Evolutionary conservation across 2,797 vertebrate genomes (phyloP), one percentile per base, ranked within the genome.

Genomic region (Agapornis canus): DNA sequence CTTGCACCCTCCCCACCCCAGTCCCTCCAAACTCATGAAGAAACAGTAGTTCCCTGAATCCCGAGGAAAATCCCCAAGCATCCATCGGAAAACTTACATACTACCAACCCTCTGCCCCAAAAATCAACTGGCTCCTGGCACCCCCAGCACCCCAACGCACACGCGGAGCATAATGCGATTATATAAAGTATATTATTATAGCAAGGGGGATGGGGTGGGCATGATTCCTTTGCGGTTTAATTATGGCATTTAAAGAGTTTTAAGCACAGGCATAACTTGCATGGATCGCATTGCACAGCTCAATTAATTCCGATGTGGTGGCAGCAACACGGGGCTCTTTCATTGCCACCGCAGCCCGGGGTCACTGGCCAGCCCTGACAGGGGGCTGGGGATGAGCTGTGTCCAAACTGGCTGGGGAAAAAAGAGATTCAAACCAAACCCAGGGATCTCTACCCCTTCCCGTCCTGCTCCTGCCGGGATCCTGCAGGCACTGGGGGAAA

Each of bases 101-200:
- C 37, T 16, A 8, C 9, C 15, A 35, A 16, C 5, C 3, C 23
- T 9, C 20, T 39, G 12, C n/a, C 7, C 27, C 17, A 19, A 6
- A 5, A 56, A 66, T 7, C 22, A 7, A 2, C 66, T 20, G 45
- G 47, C 43, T 85, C 65, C 85, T 90, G 49, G 68, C 81, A 90
- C 76, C 82, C 51, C 82, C 63, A 16, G 65, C 7, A 6, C 95
- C 75, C 90, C 65, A 49, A 75, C 42, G 2, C 68, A 49, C 82
- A 69, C 4, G 7, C 27, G 5, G 82, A 64, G 82, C 71, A n/a
- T 81, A 97, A 89, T 61, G 54, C 89, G 93, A 96, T 91, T 95
- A 93, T 92, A 95, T 96, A 59, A 97, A 98, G 95, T 69, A 96
- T 96, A 97, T 97, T 96, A 96, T 97, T 96, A 95, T 96, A 91